Conservation (phyloP, 2,113 vertebrate genomes). For the Ariopsis seemanni region DNA sequence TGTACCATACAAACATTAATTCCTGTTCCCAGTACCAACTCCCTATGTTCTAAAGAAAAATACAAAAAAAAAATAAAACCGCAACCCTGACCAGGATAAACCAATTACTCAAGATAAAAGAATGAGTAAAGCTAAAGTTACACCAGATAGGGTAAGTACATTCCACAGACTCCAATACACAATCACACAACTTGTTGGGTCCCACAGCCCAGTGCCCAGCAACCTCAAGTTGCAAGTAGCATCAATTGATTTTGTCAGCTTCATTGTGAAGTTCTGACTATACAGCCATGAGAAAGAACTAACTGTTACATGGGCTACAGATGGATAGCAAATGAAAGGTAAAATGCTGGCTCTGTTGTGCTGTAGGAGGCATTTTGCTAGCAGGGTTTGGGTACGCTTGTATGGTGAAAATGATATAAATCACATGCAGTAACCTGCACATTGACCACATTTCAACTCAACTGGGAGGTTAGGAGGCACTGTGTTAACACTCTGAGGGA, state of each 20-base stretch:
- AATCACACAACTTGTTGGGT: neutral
- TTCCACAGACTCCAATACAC: neutral
- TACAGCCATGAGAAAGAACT: neutral
- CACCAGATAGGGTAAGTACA: neutral
- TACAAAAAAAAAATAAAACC: neutral
- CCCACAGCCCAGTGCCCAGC: neutral
- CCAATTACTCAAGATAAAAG: neutral
- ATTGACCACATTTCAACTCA: neutral
- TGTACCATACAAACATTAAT: neutral
- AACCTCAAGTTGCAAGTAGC: neutral
- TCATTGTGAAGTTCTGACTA: too few relatives aligned
- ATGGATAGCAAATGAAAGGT: neutral
- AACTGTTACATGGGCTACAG: neutral
- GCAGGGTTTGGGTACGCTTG: neutral
- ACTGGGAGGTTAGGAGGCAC: neutral
- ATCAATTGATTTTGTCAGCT: neutral
- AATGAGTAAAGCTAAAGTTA: neutral
- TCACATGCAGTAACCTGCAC: neutral
- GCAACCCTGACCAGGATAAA: neutral
- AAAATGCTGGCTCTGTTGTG: neutral
- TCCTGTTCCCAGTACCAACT: neutral
- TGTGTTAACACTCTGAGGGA: neutral
- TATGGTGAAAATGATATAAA: neutral
- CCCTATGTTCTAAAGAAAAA: neutral
- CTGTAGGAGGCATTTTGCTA: neutral